Conservation (phyloP, 2,113 vertebrate genomes). For the Saguinus imperator region DNA sequence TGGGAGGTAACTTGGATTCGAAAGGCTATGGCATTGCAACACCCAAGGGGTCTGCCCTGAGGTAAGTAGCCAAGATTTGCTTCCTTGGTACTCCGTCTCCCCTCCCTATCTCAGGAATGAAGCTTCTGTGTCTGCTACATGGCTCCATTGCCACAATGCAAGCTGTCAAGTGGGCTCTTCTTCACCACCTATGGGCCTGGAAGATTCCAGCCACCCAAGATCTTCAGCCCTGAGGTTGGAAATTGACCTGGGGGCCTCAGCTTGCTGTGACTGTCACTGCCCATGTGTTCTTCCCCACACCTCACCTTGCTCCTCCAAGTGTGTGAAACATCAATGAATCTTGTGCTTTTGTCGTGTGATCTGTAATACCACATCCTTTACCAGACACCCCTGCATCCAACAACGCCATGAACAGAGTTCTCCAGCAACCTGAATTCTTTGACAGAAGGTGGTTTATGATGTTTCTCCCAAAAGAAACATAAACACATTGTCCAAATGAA, state of each 20-base stretch:
- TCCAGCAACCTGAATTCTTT: constrained; percentile 40
- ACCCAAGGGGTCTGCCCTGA: constrained; percentile 96
- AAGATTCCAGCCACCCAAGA: constrained; percentile 56
- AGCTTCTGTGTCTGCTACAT: constrained; percentile 35
- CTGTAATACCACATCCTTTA: background rate
- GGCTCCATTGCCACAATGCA: background rate
- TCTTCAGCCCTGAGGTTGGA: constrained; percentile 78
- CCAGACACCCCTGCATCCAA: background rate
- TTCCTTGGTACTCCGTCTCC: constrained; percentile 69
- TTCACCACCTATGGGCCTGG: constrained; percentile 48
- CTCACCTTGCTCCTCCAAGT: background rate
- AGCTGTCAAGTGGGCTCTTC: constrained; percentile 11
- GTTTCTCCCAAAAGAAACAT: constrained; percentile 58
- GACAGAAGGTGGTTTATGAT: constrained; percentile 42
- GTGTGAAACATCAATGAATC: background rate
- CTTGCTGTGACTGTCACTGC: constrained; percentile 75
- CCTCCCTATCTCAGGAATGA: constrained; percentile 60
- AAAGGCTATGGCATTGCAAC: constrained; percentile 99
- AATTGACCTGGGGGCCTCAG: constrained; percentile 71
- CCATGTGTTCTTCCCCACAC: constrained; percentile 15
- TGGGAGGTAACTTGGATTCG: constrained; percentile 99
- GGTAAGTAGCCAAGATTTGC: constrained; percentile 88
- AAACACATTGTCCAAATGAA: constrained; percentile 59
- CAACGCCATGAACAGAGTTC: background rate
- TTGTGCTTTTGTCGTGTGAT: constrained; percentile 20